Evolutionary conservation across 1,140 invertebrate species (phyloP), one percentile per base, ranked within the genome.

Genomic region (Mamestra configurata): DNA sequence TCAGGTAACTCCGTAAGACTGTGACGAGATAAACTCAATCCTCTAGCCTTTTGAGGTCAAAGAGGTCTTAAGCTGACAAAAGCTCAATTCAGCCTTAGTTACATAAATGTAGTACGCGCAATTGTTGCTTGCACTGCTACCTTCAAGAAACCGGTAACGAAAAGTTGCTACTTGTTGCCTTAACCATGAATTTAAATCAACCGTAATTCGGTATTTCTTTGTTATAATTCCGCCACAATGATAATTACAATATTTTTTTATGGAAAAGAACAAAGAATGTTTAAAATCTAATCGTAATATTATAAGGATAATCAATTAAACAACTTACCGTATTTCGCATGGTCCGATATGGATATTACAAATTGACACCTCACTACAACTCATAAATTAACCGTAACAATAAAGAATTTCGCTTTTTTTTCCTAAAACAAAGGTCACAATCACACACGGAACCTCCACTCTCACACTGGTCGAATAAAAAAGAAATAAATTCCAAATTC

Each of bases 401-500:
- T 59, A 43, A 27, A 59, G 24, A 76, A 61, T 61, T 49, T 64
- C n/a, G 35, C 20, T 59, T 43, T 59, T 57, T 70, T 76, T 64
- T 64, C n/a, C 57, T 82, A 57, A 64, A 79, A 82, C 80, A 82
- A 79, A 82, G 76, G 80, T 82, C 76, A 76, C 68, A 70, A 80
- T 80, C 76, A 76, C 77, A 79, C 70, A 37, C 43, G 57, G 68
- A 73, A 81, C n/a, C 27, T 70, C 59, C 79, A 68, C 73, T 77
- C 79, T 81, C 72, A 71, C 84, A 86, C 85, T 84, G 79, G 82
- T 84, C 76, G 77, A 75, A 77, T 84, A 72, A 61, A 84, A 82
- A 82, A 80, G 64, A 53, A 75, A 79, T 61, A 77, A 64, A 83
- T 87, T 86, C 80, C 61, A 82, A 86, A 82, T 88, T 84, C 53